These are phyloP conservation scores for Tragelaphus buxtoni DNA, from an alignment of 2,113 vertebrate genomes.

Conservation along the genomic window DNA sequence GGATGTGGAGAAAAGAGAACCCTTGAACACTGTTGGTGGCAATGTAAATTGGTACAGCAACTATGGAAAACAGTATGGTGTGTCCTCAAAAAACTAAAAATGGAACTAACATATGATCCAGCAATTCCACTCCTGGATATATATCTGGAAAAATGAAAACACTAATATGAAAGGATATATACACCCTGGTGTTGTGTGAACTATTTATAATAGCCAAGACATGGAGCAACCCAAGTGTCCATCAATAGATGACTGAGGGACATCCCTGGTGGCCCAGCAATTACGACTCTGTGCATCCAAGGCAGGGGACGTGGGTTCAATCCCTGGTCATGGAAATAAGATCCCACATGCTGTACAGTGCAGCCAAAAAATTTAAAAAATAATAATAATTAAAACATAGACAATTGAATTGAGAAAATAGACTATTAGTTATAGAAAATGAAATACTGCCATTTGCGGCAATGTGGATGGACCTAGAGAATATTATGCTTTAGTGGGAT, in stretches of 20 bases:
- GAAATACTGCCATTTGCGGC: neutral
- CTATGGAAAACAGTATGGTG: neutral
- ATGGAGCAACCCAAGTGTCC: neutral
- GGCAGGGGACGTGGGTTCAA: neutral
- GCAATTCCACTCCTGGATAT: neutral
- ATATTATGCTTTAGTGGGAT: neutral
- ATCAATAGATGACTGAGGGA: neutral
- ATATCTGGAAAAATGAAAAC: neutral
- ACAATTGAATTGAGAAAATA: neutral
- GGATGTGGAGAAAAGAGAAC: neutral
- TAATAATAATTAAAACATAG: neutral
- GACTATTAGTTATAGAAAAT: neutral
- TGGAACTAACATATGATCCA: neutral
- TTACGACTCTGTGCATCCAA: neutral
- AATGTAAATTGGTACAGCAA: neutral
- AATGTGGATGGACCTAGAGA: neutral
- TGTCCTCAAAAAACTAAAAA: neutral
- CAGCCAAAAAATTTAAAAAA: neutral
- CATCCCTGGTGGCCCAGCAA: neutral
- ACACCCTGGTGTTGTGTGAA: neutral
- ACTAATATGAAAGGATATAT: neutral
- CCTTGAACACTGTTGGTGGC: neutral
- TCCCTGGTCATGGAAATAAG: neutral
- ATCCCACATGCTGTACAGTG: neutral
- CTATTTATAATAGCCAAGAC: neutral